Conservation (phyloP, 2,113 vertebrate species). For the Muntiacus muntjak region DNA sequence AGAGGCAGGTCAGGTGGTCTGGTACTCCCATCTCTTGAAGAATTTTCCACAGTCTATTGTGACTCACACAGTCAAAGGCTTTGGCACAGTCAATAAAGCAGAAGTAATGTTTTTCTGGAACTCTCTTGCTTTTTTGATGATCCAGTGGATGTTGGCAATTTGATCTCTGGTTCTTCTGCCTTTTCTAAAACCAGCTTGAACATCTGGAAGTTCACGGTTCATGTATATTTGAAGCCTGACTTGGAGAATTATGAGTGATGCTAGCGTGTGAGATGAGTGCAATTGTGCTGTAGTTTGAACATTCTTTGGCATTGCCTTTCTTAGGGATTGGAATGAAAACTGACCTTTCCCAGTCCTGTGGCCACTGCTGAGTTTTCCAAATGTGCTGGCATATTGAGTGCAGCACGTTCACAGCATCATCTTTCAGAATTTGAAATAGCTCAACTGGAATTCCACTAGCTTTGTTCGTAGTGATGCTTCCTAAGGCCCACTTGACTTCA, state of each 20-base stretch:
- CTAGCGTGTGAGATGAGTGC: background rate
- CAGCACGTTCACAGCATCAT: background rate
- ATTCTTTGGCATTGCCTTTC: background rate
- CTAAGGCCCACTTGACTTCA: background rate
- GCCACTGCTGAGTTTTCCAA: background rate
- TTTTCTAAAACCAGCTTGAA: background rate
- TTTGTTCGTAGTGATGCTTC: background rate
- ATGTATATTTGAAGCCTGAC: background rate
- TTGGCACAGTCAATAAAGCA: background rate
- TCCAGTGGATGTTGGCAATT: background rate
- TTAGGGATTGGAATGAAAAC: background rate
- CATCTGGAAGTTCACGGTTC: background rate
- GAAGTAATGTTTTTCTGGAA: background rate
- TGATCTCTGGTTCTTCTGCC: background rate
- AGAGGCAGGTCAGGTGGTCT: background rate
- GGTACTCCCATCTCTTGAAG: background rate
- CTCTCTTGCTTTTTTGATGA: background rate
- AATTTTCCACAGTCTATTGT: background rate
- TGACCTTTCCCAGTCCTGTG: background rate
- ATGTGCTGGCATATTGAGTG: background rate
- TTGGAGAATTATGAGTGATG: background rate
- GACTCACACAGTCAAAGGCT: background rate
- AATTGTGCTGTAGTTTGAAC: accelerated
- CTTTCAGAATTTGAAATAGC: background rate
- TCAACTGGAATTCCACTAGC: background rate